Evolutionary conservation across 2,113 vertebrate species (phyloP).

Genomic region (Cochlearius cochlearius): DNA sequence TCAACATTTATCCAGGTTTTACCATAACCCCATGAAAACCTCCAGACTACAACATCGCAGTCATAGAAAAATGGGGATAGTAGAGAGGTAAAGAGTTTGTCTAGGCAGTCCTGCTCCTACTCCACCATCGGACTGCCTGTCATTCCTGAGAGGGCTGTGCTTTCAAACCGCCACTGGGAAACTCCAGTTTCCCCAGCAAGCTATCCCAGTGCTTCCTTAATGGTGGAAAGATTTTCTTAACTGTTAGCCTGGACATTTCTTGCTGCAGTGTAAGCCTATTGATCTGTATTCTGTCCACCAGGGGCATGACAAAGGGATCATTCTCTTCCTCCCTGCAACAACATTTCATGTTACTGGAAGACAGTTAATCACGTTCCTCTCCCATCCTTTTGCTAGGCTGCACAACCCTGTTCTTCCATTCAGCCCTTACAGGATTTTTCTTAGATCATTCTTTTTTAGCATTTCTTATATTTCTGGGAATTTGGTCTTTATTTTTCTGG

Average conservation of each 20-base stretch:
- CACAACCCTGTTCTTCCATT: background rate
- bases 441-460: background rate
- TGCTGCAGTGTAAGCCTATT: background rate
- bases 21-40: background rate
- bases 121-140: background rate
- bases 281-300: background rate
- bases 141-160: background rate
- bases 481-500: background rate
- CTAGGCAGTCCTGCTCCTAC: background rate
- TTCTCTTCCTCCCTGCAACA: background rate
- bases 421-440: background rate
- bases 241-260: background rate
- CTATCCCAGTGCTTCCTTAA: background rate
- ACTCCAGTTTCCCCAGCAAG: background rate
- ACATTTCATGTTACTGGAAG: background rate
- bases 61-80: accelerated
- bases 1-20: background rate
- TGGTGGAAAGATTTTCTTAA: background rate
- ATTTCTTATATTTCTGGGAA: background rate
- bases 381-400: background rate
- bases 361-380: background rate
- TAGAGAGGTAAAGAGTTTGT: background rate
- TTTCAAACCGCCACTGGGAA: background rate
- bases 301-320: background rate
- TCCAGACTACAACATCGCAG: background rate